Base-by-base conservation (phyloP, 2,113 vertebrate species). In the Osmerus eperlanus region DNA sequence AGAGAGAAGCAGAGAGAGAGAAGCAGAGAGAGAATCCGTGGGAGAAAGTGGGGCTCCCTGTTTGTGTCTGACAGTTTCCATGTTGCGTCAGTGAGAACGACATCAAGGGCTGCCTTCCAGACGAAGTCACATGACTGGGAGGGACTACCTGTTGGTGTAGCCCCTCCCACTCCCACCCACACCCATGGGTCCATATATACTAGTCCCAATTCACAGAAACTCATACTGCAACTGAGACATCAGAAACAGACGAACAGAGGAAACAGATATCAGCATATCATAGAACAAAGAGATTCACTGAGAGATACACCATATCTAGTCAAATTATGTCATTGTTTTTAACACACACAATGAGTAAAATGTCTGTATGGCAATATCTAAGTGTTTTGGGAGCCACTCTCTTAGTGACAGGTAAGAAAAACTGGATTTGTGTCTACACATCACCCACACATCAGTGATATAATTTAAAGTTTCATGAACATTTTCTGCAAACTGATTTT, bases 61-160 rank as follows among this genome's bases (percentile, higher is more conserved):
- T 84, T 78, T 84, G 73, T 80, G 63, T 86, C 78, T 80, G 65
- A 79, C 3, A 87, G 77, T 91, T 92, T 92, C 91, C 91, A 84
- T 56, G 78, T 76, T 81, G 77, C 80, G 78, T 85, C 79, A 85
- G 23, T 56, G 32, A 84, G 81, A 85, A 69, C 75, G 52, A 65
- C 25, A 88, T 80, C 76, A 83, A 78, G 77, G 52, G 12, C 19
- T 6, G 13, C 51, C 62, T 71, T 75, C 67, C 67, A 71, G 63
- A 78, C 78, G 60, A 82, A 89, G 87, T 90, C 85, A 91, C 88
- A 75, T 89, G 88, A 88, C 62, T 68, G 63, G 84, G 83, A 79
- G 88, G 80, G 78, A 83, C 79, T 75, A 84, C 84, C 84, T 77
- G 66, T 6, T 2, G 23, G 23, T 23, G 23, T 41, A 77, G 60